phyloP scores from a whole-genome alignment of 2,888 invertebrate species.

The Lochmaea capreae region DNA sequence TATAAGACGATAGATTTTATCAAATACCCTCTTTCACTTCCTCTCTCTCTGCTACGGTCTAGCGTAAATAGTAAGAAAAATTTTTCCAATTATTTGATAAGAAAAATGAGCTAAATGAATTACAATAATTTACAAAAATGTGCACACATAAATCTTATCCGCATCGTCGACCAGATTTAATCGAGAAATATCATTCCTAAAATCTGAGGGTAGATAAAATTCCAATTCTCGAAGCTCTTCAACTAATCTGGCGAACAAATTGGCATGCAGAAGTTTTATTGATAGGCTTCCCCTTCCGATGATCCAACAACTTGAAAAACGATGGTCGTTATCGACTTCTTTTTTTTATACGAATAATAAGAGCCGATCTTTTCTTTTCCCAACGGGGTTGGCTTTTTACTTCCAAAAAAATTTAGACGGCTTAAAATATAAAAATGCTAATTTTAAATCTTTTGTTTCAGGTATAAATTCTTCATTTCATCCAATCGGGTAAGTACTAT shows the following conservation, averaged over 20 bases:
- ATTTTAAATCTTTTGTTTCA: no score
- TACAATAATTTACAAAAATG: neutral
- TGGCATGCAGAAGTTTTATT: constrained; percentile 7
- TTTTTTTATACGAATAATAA: neutral
- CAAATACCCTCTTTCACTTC: no score
- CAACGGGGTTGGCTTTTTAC: neutral
- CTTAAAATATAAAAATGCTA: no score
- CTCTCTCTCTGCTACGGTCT: no score
- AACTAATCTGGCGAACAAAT: neutral
- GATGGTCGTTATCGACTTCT: neutral
- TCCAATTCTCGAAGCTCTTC: neutral
- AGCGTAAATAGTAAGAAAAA: neutral
- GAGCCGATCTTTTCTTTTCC: neutral
- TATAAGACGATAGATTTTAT: no score
- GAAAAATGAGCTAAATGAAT: neutral
- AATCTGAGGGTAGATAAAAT: neutral
- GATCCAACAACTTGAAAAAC: neutral
- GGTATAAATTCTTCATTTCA: no score
- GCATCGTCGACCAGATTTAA: neutral
- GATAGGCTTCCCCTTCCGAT: neutral
- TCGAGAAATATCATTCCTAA: neutral
- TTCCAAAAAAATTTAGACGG: no score
- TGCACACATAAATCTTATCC: neutral
- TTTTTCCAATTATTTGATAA: neutral
- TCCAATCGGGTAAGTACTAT: no score